Percentiles rank a stretch among this genome's conserved stretches.
Evolutionary conservation across 2,797 vertebrate species (phyloP).

Genomic region (Channa striata): DNA sequence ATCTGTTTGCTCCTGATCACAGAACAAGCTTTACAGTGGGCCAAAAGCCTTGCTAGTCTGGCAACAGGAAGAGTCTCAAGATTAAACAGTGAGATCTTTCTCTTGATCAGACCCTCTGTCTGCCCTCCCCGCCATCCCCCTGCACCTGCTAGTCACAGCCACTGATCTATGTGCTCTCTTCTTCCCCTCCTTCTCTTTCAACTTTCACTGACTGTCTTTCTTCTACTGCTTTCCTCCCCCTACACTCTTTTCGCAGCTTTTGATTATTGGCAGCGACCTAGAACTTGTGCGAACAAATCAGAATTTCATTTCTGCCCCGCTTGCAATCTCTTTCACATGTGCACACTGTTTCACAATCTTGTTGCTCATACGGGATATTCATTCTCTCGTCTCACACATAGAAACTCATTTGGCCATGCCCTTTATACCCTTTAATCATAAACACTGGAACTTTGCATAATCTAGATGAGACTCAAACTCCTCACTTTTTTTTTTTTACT

Average conservation of each 20-base stretch:
- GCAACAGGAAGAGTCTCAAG: conserved; percentile 75
- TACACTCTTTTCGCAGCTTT: conserved; percentile 54
- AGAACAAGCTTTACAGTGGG: conserved; percentile 76
- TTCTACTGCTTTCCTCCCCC: conserved; percentile 36
- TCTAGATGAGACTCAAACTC: conserved; percentile 26
- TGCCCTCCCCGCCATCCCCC: conserved; percentile 60
- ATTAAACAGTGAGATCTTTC: conserved; percentile 86
- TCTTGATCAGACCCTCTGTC: conserved; percentile 72
- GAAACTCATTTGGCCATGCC: conserved; percentile 45
- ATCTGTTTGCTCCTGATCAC: conserved; percentile 79
- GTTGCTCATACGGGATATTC: conserved; percentile 1
- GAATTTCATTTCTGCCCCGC: conserved; percentile 68
- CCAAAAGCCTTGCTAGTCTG: conserved; percentile 70
- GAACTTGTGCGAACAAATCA: conserved; percentile 59
- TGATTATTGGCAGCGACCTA: conserved; percentile 72
- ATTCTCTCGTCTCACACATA: not conserved
- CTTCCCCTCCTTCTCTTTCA: conserved; percentile 53
- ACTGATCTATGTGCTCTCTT: conserved; percentile 74
- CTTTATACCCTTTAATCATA: conserved; percentile 55
- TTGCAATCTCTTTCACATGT: conserved; percentile 50
- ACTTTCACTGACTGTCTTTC: conserved; percentile 75
- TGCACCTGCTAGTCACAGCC: conserved; percentile 83
- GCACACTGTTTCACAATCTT: conserved; percentile 37
- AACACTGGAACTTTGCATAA: conserved; percentile 41
- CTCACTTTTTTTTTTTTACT: conserved; percentile 23